A percentile compares a stretch with the other conserved stretches of the same genome.
Evolutionary conservation across 2,888 invertebrate species (phyloP).

Genomic region (Spatulosminthurus flaviceps): DNA sequence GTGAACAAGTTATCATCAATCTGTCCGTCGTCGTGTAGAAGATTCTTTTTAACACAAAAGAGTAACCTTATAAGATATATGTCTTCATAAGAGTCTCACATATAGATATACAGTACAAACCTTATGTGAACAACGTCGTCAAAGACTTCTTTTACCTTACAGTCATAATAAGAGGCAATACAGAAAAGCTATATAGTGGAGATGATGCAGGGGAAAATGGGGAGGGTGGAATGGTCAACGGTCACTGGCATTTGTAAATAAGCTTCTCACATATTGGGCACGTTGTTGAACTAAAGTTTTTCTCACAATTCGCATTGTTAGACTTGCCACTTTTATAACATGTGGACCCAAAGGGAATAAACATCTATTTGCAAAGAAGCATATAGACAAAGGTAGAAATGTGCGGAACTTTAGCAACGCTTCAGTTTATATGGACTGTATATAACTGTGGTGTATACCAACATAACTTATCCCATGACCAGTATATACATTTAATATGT

Average conservation of each 20-base stretch:
- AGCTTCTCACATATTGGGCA: not conserved
- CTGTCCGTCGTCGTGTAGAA: not conserved
- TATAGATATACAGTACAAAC: no score
- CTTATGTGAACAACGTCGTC: no score
- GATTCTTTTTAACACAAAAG: no score
- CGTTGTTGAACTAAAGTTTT: not conserved
- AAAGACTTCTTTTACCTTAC: not conserved
- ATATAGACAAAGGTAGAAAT: not conserved
- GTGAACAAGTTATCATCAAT: constrained; percentile 14
- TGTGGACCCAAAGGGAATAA: not conserved
- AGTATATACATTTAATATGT: not conserved
- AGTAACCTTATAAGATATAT: no score
- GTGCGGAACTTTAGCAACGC: not conserved
- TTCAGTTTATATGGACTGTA: no score
- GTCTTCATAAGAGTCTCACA: no score
- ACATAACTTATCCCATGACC: constrained; percentile 9
- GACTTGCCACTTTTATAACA: no score
- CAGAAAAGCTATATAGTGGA: not conserved
- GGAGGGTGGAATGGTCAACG: constrained; percentile 15
- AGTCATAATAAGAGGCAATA: not conserved
- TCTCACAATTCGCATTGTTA: no score
- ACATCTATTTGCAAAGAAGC: no score
- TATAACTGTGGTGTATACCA: no score
- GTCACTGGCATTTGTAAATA: constrained; percentile 23
- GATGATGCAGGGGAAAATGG: not conserved